Evolutionary conservation across 2,888 invertebrate species (phyloP).

Genomic region (Ophonus ardosiacus): DNA sequence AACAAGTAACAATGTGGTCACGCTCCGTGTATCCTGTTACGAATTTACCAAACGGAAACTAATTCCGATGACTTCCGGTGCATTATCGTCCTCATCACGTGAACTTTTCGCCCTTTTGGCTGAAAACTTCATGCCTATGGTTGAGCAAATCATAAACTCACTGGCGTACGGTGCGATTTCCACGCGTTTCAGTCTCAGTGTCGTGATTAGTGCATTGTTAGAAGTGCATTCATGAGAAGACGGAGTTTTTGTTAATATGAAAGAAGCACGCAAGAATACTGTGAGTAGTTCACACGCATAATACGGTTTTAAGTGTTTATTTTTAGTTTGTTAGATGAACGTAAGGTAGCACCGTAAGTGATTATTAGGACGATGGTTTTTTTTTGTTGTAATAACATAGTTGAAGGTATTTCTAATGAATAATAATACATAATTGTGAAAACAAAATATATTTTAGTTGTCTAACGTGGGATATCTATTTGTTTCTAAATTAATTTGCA

Average conservation of each 20-base stretch:
- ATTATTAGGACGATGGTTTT: neutral
- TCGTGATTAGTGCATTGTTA: conserved; percentile 42
- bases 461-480: conserved; percentile 26
- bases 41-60: conserved; percentile 44
- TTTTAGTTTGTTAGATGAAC: neutral
- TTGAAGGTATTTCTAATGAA: no score
- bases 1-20: conserved; percentile 48
- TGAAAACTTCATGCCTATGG: conserved; percentile 13
- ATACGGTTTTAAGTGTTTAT: conserved; percentile 10
- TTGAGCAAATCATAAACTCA: conserved; percentile 5
- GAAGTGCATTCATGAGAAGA: conserved; percentile 47
- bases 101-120: conserved; percentile 20
- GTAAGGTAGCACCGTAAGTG: neutral
- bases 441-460: no score
- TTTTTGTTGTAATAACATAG: neutral
- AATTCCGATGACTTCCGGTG: conserved; percentile 37
- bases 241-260: conserved; percentile 50
- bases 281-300: conserved; percentile 56
- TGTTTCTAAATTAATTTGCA: no score
- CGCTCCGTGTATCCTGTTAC: conserved; percentile 43
- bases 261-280: conserved; percentile 52
- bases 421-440: no score
- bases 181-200: neutral
- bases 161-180: neutral
- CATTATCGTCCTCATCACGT: conserved; percentile 20